phyloP scores from a whole-genome alignment of 2,113 vertebrate species.

The Pluvialis apricaria region DNA sequence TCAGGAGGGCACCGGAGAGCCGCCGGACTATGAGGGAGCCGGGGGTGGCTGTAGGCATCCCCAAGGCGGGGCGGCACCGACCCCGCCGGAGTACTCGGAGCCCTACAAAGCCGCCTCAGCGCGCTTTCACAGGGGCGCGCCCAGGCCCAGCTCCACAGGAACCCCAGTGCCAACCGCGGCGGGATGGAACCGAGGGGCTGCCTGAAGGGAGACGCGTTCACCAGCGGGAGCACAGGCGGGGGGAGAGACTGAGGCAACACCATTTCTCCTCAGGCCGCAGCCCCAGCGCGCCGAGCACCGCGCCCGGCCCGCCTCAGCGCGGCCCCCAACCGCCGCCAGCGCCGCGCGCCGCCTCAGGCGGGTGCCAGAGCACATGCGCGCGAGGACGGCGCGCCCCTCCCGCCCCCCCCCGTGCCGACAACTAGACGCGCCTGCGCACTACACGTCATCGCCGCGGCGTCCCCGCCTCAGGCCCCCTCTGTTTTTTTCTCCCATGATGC shows the following conservation, averaged over 20 bases:
- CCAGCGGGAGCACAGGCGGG: too few species aligned
- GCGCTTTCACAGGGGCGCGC: too few species aligned
- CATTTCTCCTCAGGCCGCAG: neutral
- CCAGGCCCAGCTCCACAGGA: neutral
- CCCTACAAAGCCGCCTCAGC: neutral
- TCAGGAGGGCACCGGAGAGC: fast-evolving
- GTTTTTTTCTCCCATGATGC: too few species aligned
- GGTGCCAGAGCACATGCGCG: fast-evolving
- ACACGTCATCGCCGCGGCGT: neutral
- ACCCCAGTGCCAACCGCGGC: neutral
- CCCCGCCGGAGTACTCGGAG: fast-evolving
- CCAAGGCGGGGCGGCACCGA: fast-evolving
- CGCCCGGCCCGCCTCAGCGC: neutral
- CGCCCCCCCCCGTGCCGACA: too few species aligned
- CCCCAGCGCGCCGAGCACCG: too few species aligned
- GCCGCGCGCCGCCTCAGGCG: neutral
- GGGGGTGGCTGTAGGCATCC: fast-evolving
- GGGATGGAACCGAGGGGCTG: too few species aligned
- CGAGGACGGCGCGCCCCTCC: fast-evolving
- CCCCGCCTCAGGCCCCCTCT: neutral
- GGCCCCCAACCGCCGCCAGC: neutral
- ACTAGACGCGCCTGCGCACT: neutral
- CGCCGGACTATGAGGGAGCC: fast-evolving
- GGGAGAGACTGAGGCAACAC: fast-evolving
- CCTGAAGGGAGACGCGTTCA: neutral